Base-by-base conservation (phyloP, 2,888 invertebrate species). In the Scaptomyza cyrtandrae region DNA sequence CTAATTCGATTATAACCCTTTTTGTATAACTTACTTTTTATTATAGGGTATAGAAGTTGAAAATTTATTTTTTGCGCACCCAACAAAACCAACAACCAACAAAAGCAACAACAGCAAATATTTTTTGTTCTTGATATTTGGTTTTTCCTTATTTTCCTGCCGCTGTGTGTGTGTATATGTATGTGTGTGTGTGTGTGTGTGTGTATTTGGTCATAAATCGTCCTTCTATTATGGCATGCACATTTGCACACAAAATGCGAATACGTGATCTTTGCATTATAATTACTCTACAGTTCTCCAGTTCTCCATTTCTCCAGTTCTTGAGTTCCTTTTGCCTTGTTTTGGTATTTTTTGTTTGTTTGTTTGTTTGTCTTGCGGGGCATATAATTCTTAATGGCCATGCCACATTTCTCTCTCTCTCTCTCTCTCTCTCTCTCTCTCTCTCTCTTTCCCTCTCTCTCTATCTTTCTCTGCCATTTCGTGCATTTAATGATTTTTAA, bases 251-350 rank as follows among this genome's bases (percentile, higher is more conserved):
- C 82, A 69, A 83, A 83, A 82, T 83, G 86, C 71, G 88, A 83
- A 88, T 88, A 83, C 83, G 88, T 83, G 83, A 86, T 83, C 80
- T 83, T 83, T 63, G 72, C 78, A 74, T 83, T 83, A 86, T 83
- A 88, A 88, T 86, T 87, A 87, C 86, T 85, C 79, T 55, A 31
- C 49, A 57, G 49, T 55, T 65, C 39, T 58, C 37, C 49, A 56
- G 49, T 55, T 65, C 39, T 58, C 45, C n/a, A n/a, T n/a, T n/a
- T 85, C 79, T 55, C 31, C 49, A 57, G 49, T 55, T 65, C 39
- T 58, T 31, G 19, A 29, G 48, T 19, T 63, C 69, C 55, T 48
- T 29, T 41, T 41, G 16, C 16, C 16, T 33, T 33, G 41, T 41
- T 41, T 41, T 5, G n/a, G n/a, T 16, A 43, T 43, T 50, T n/a